These are phyloP conservation scores for Anoplopoma fimbria DNA, from an alignment of 2,113 vertebrate genomes.

Conservation along the genomic window DNA sequence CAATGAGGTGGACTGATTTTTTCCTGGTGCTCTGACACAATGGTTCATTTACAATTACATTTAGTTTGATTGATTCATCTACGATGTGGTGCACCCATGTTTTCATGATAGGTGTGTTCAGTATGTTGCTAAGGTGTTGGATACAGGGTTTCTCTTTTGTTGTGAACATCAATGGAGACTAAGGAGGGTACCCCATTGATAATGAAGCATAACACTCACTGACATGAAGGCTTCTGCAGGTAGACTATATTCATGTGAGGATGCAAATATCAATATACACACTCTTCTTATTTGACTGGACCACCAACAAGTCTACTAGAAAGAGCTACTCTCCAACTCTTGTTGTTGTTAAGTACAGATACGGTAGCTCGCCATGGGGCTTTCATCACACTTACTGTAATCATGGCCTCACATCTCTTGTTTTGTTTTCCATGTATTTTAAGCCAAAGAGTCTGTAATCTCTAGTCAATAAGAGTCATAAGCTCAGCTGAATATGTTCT, in stretches of 20 bases:
- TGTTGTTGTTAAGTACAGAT: neutral
- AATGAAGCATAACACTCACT: neutral
- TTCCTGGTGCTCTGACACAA: neutral
- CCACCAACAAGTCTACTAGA: neutral
- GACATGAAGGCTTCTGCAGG: neutral
- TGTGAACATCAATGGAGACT: neutral
- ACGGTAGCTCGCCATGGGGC: neutral
- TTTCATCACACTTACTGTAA: neutral
- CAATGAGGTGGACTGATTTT: neutral
- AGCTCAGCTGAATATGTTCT: neutral
- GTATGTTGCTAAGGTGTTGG: neutral
- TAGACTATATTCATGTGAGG: neutral
- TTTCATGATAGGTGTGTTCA: neutral
- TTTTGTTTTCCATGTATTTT: neutral
- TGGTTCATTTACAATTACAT: neutral
- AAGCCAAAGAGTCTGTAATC: neutral
- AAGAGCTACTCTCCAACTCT: neutral
- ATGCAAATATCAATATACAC: neutral
- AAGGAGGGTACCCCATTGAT: neutral
- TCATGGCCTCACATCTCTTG: neutral
- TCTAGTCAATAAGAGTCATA: neutral
- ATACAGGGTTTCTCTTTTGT: neutral
- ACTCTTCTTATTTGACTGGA: neutral
- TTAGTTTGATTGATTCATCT: neutral
- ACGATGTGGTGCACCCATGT: neutral